Evolutionary conservation across 2,797 vertebrate genomes (phyloP), one percentile per base, ranked within the genome.

Genomic region (Craterocephalus amniculus): DNA sequence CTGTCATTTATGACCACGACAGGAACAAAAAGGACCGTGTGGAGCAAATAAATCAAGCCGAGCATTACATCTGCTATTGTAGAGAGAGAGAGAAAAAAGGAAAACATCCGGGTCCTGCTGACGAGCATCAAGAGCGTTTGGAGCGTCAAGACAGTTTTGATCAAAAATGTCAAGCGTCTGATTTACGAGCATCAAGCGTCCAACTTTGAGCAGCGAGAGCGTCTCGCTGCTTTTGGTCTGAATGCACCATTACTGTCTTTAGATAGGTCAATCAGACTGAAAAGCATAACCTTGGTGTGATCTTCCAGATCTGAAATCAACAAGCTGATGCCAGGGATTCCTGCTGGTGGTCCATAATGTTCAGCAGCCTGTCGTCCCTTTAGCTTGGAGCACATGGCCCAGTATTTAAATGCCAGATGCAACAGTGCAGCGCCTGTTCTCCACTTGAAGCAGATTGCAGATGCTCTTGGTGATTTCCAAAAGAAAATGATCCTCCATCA

Each of bases 291-390:
- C 60, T 72, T 63, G 26, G 72, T 78, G 76, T 84, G 79, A 74
- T 83, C 80, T 76, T 84, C 68, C 77, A 63, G 71, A 74, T 68
- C 36, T 80, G 45, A 68, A 66, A 78, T 69, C 55, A 73, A 12
- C 20, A 22, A 45, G 40, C 2, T 59, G 70, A 72, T 83, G 83
- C 84, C 85, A 81, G 60, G 82, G 82, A 83, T 66, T 83, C 88
- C 80, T 45, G 83, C 89, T 91, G 88, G 54, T 86, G 58, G 20
- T 86, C 87, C 88, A 86, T 86, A 91, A 87, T 87, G 84, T 84
- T 76, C 64, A 38, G 69, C 90, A 87, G 86, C 72, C 83, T 83
- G 86, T 84, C 74, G 78, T 83, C 78, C 59, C 80, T 61, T 59
- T 62, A 80, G 70, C 24, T 5, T n/a, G 56, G 55, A 83, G 79